Conservation (phyloP, 2,797 vertebrate species). For the Xiphorhynchus erythropygius region DNA sequence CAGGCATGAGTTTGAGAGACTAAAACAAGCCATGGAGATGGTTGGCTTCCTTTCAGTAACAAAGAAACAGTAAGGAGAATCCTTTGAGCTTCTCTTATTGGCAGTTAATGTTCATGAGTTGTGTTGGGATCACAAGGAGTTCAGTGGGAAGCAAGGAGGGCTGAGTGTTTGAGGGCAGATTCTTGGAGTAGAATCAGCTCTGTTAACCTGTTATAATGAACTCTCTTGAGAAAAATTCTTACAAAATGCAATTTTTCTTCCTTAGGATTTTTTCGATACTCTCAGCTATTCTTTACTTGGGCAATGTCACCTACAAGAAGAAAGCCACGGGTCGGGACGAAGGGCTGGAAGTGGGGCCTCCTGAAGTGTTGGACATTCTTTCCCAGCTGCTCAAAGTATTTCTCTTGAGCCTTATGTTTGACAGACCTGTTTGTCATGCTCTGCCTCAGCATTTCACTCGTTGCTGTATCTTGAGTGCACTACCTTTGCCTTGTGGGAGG, state of each 20-base stretch:
- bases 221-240: background rate
- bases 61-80: conserved; percentile 89
- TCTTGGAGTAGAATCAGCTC: background rate
- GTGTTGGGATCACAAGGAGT: background rate
- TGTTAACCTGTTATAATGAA: background rate
- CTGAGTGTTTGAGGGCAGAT: background rate
- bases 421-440: background rate
- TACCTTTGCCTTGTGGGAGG: background rate
- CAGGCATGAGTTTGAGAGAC: conserved; percentile 93
- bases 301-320: conserved; percentile 86
- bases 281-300: conserved; percentile 92
- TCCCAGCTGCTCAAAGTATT: conserved; percentile 88
- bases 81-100: background rate
- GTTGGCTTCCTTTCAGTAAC: conserved; percentile 96
- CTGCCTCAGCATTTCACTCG: background rate
- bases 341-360: conserved; percentile 86
- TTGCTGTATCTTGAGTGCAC: background rate
- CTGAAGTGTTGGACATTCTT: conserved; percentile 84
- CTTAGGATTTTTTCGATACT: conserved; percentile 91
- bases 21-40: conserved; percentile 99
- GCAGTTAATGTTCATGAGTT: background rate
- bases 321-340: conserved; percentile 84
- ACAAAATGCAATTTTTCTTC: background rate
- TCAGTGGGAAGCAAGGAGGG: background rate
- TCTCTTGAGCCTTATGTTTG: background rate